These are phyloP conservation scores for Rhogogaster chlorosoma DNA, from an alignment of 2,888 invertebrate genomes.

Conservation along the genomic window DNA sequence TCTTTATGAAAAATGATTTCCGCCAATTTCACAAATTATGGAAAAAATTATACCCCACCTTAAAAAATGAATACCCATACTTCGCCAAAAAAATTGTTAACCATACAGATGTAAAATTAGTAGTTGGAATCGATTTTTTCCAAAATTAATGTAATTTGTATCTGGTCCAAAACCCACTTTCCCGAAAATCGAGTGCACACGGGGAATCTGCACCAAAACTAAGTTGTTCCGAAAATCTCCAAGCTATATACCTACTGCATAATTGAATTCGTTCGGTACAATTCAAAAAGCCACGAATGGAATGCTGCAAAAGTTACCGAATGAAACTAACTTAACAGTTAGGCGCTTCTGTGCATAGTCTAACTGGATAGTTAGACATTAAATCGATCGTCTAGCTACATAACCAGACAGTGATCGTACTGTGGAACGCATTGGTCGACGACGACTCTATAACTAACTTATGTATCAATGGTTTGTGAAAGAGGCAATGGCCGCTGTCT, in stretches of 20 bases:
- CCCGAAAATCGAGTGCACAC: too few species aligned
- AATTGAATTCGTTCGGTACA: not conserved
- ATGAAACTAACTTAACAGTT: not conserved
- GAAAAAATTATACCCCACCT: too few species aligned
- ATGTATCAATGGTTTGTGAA: not conserved
- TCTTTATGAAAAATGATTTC: too few species aligned
- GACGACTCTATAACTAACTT: not conserved
- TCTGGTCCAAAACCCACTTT: too few species aligned
- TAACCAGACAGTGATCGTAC: not conserved
- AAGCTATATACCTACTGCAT: not conserved
- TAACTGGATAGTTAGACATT: slow-evolving; percentile 1
- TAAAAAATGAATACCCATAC: too few species aligned
- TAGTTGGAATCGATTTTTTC: too few species aligned
- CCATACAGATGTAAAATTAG: too few species aligned
- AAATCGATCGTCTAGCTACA: not conserved
- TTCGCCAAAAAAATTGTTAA: too few species aligned
- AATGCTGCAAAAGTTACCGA: not conserved
- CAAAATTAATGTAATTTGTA: too few species aligned
- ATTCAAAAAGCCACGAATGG: not conserved
- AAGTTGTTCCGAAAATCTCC: too few species aligned
- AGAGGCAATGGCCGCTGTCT: slow-evolving; percentile 31
- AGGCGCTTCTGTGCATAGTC: not conserved
- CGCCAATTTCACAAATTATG: too few species aligned
- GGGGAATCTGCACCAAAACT: too few species aligned
- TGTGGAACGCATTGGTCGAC: not conserved